Evolutionary conservation across 2,797 vertebrate genomes (phyloP), one percentile per base, ranked within the genome.

Genomic region (Anguilla anguilla): DNA sequence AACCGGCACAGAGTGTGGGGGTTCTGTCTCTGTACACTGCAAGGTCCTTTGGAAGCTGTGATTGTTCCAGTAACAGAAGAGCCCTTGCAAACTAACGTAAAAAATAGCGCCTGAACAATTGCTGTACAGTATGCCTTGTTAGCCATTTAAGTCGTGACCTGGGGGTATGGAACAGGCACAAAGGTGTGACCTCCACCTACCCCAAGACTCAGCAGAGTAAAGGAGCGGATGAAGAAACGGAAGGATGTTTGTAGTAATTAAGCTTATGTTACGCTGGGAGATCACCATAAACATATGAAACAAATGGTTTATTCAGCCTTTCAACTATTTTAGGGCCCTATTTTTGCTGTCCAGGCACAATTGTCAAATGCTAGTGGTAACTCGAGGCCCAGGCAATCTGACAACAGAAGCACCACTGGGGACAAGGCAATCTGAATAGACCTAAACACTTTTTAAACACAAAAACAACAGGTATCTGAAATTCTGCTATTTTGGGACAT

Each of bases 21-120:
- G 88, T 88, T 91, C 22, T 13, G 77, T 6, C 87, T 91, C 22
- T 17, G 77, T 7, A 90, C 86, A 1, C 67, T 92, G 69, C 82
- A 83, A 84, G 61, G 92, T 93, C 59, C 85, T 89, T 25, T 92
- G 86, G 87, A 93, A 93, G 59, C 72, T 91, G 83, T 69, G 88
- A 90, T 93, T 92, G 57, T 90, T 84, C 90, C 92, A 93, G 81
- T 92, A 93, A 89, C 93, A 93, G 43, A 93, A 90, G 77, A 93
- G 92, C 39, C 3, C 39, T 43, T 43, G 39, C 39, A 43, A 43
- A 43, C 39, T 43, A 43, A 43, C 4, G 39, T 4, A 43, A 43
- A 43, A 43, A 43, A 43, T 43, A 43, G 39, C 43, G 39, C 39
- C 39, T 43, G 39, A 43, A 43, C 39, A 43, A 43, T 43, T 43